Percentiles rank a stretch among this genome's conserved stretches.
These are phyloP conservation scores for Perdita meconis DNA, from an alignment of 2,888 invertebrate genomes.

Conservation along the genomic window DNA sequence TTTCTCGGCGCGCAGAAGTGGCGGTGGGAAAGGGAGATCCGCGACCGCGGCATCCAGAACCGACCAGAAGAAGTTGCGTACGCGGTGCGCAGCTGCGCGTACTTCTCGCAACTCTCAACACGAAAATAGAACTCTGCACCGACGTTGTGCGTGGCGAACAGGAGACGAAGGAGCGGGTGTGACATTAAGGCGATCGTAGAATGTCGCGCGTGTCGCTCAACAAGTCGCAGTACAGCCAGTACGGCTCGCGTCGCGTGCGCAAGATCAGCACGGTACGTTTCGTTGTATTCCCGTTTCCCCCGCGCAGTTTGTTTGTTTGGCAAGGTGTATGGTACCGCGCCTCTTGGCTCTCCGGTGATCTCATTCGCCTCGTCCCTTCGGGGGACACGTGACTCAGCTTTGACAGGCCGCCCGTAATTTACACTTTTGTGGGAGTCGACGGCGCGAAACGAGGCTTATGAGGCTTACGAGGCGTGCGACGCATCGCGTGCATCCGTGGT, in stretches of 20 bases:
- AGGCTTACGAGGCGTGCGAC: slow-evolving; percentile 15
- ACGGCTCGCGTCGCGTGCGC: slow-evolving; percentile 83
- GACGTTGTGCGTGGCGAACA: slow-evolving; percentile 42
- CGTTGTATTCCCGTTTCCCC: slow-evolving; percentile 20
- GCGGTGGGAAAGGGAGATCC: slow-evolving; percentile 24
- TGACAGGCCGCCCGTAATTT: slow-evolving; percentile 58
- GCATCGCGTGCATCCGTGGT: neutral
- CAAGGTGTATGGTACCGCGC: slow-evolving; percentile 15
- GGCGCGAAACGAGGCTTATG: no score
- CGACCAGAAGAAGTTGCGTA: slow-evolving; percentile 45
- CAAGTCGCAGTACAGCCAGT: slow-evolving; percentile 83
- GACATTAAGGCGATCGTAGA: slow-evolving; percentile 72
- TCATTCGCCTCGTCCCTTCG: slow-evolving; percentile 1
- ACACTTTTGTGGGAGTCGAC: slow-evolving; percentile 40
- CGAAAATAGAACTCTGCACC: slow-evolving; percentile 62
- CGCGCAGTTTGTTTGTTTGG: slow-evolving; percentile 35
- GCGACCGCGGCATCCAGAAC: slow-evolving; percentile 41
- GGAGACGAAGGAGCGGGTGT: slow-evolving; percentile 57
- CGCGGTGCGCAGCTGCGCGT: slow-evolving; percentile 70
- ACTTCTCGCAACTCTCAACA: slow-evolving; percentile 63
- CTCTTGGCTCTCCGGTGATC: slow-evolving; percentile 15
- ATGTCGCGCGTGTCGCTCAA: slow-evolving; percentile 84
- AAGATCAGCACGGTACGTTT: slow-evolving; percentile 83
- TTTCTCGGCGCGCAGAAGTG: slow-evolving; percentile 25
- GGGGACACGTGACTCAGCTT: slow-evolving; percentile 67